Evolutionary conservation across 1,140 invertebrate species (phyloP).

Genomic region (Zaprionus kolodkinae): DNA sequence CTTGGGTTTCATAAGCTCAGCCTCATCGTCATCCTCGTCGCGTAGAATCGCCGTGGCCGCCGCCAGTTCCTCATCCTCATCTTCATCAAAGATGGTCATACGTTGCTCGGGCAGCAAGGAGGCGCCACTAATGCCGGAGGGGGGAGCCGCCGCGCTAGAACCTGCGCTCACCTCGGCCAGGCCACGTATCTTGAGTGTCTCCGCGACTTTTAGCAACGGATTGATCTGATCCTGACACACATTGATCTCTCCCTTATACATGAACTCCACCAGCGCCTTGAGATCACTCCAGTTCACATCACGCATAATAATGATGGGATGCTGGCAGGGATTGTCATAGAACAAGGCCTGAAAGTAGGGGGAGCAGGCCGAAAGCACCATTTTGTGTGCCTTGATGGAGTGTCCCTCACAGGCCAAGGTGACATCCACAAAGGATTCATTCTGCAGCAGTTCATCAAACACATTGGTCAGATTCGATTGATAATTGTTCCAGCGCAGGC

Average conservation of each 20-base stretch:
- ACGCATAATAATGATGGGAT: conserved; percentile 95
- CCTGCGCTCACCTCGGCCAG: conserved; percentile 91
- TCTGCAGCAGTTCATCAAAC: conserved; percentile 95
- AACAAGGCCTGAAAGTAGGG: conserved; percentile 96
- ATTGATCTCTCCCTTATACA: conserved; percentile 97
- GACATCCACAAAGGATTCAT: conserved; percentile 96
- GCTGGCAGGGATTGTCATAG: conserved; percentile 95
- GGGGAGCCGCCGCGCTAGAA: conserved; percentile 30
- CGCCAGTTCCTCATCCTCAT: conserved; percentile 72
- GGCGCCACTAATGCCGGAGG: conserved; percentile 59
- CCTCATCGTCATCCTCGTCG: conserved; percentile 55
- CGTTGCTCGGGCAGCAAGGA: conserved; percentile 82
- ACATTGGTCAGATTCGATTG: conserved; percentile 95
- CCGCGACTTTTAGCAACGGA: conserved; percentile 93
- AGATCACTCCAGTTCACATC: conserved; percentile 94
- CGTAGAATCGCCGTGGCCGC: conserved; percentile 54
- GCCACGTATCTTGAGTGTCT: conserved; percentile 93
- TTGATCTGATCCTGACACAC: conserved; percentile 95
- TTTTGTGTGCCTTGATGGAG: conserved; percentile 96
- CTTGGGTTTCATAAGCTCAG: conserved; percentile 73
- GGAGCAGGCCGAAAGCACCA: conserved; percentile 96
- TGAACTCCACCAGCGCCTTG: conserved; percentile 95
- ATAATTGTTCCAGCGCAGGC: conserved; percentile 97
- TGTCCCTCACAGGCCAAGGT: conserved; percentile 95
- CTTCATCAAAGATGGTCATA: conserved; percentile 81